Conservation (phyloP, 2,113 vertebrate genomes). For the Tricholaema leucomelas region DNA sequence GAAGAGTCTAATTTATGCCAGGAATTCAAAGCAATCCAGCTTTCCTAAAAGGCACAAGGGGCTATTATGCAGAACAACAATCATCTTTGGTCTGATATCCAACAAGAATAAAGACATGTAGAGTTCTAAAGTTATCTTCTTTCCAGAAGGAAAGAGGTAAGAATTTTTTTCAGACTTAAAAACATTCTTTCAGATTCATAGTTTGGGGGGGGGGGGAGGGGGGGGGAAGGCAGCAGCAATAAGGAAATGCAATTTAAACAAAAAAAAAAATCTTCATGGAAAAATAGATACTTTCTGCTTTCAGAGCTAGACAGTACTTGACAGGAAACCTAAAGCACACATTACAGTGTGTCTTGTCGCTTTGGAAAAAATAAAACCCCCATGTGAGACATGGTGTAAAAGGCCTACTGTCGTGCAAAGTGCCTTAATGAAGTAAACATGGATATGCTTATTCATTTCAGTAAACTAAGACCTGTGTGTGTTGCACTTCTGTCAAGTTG, state of each 20-base stretch:
- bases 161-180: neutral
- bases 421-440: conserved; percentile 37
- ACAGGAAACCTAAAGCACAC: conserved; percentile 4
- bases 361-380: neutral
- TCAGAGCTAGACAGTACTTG: conserved; percentile 7
- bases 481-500: neutral
- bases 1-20: neutral
- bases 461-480: neutral
- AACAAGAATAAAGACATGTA: conserved; percentile 33
- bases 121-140: neutral
- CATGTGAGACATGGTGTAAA: neutral
- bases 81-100: neutral
- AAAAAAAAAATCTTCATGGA: neutral
- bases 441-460: neutral
- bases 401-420: conserved; percentile 39
- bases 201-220: no score
- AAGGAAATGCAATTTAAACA: conserved; percentile 34
- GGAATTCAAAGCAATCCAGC: neutral
- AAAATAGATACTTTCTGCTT: conserved; percentile 27
- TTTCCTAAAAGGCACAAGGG: neutral
- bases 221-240: no score
- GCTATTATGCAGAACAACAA: neutral
- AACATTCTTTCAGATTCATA: neutral
- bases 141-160: conserved; percentile 7
- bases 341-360: neutral